These are phyloP conservation scores for Catamblyrhynchus diadema DNA, from an alignment of 2,797 vertebrate genomes.

Conservation along the genomic window DNA sequence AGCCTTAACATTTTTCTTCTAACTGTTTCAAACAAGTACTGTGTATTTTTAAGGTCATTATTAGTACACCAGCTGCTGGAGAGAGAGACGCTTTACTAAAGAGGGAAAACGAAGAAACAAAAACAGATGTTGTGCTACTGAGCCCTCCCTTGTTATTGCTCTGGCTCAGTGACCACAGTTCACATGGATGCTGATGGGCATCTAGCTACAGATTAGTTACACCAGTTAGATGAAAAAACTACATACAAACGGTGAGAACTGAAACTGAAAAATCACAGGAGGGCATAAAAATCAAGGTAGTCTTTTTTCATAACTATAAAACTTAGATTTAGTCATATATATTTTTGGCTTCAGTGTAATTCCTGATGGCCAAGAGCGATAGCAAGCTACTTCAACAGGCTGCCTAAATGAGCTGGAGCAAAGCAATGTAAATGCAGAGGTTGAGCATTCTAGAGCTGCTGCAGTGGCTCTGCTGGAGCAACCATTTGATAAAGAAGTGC, in stretches of 20 bases:
- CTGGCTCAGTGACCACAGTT: not conserved
- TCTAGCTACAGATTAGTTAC: not conserved
- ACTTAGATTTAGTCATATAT: not conserved
- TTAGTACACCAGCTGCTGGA: not conserved
- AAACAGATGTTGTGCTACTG: not conserved
- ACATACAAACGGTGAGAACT: not conserved
- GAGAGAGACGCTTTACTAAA: not conserved
- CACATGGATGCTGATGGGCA: not conserved
- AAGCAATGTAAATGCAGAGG: not conserved
- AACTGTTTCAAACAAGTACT: not conserved
- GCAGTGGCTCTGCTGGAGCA: not conserved
- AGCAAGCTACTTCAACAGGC: not conserved
- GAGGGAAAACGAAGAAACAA: not conserved
- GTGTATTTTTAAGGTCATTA: not conserved
- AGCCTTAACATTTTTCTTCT: not conserved
- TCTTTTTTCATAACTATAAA: not conserved
- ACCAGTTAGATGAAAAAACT: not conserved
- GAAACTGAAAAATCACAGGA: not conserved
- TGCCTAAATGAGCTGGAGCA: not conserved
- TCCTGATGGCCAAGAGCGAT: not conserved
- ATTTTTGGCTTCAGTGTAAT: not conserved
- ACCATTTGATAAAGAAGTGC: not conserved
- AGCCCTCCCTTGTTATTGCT: not conserved
- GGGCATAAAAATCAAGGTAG: not conserved
- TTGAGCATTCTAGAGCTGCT: not conserved